These are phyloP conservation scores for Ditula angustiorana DNA, from an alignment of 2,888 invertebrate species.

Conservation along the genomic window DNA sequence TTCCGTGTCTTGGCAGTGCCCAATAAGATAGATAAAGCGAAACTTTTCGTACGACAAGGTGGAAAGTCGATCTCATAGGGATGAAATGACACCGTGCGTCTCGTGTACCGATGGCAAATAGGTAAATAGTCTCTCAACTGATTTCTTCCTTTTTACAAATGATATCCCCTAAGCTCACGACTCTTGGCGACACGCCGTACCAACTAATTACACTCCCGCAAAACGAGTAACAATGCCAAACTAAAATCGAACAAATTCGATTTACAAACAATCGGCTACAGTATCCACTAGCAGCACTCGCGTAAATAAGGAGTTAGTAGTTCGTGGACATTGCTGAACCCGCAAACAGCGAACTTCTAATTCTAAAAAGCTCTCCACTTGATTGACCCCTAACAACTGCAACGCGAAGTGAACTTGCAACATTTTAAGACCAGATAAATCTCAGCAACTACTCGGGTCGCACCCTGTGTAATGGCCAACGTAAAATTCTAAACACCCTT, in stretches of 20 bases:
- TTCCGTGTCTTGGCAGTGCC: too few species aligned
- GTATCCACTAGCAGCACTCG: constrained; percentile 58
- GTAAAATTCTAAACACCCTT: constrained; percentile 38
- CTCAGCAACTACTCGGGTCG: constrained; percentile 28
- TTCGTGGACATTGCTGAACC: constrained; percentile 53
- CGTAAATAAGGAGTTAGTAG: constrained; percentile 66
- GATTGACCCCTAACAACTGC: constrained; percentile 56
- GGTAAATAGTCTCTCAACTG: too few species aligned
- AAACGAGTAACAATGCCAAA: background rate
- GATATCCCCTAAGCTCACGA: background rate
- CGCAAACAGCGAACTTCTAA: constrained; percentile 68
- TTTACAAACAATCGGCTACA: constrained; percentile 57
- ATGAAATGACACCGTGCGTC: too few species aligned
- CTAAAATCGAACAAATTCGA: constrained; percentile 2
- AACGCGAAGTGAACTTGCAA: constrained; percentile 31
- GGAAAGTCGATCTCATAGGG: too few species aligned
- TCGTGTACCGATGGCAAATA: too few species aligned
- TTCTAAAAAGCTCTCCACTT: constrained; percentile 70
- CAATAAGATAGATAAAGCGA: too few species aligned
- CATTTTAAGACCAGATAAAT: constrained; percentile 40
- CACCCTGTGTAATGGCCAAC: constrained; percentile 38
- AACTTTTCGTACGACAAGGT: too few species aligned
- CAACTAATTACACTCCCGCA: constrained; percentile 15
- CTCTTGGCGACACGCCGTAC: background rate
- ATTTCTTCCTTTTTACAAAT: constrained; percentile 44